A percentile compares a stretch with the other conserved stretches of the same genome.
phyloP scores from a whole-genome alignment of 2,113 vertebrate species.

The Albula glossodonta region DNA sequence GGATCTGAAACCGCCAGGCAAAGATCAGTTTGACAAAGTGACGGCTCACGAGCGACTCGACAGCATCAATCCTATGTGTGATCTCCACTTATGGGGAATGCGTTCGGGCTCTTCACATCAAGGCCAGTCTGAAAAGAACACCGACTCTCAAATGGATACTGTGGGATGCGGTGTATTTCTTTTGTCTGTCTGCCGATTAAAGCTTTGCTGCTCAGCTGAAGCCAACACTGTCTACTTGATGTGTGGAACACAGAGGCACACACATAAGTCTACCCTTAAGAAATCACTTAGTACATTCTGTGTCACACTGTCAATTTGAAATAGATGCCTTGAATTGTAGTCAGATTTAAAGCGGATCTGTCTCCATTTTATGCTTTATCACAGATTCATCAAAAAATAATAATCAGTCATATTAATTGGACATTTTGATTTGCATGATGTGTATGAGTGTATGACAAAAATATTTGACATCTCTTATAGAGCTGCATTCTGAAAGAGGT shows the following conservation, averaged over 20 bases:
- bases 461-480: too few relatives aligned
- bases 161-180: neutral
- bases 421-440: too few relatives aligned
- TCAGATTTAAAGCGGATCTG: neutral
- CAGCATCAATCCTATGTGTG: neutral
- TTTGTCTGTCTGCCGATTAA: neutral
- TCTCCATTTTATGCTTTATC: neutral
- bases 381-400: too few relatives aligned
- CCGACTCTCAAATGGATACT: neutral
- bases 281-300: neutral
- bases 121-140: conserved; percentile 2
- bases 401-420: too few relatives aligned
- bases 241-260: neutral
- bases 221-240: neutral
- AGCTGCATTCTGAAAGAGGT: too few relatives aligned
- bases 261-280: neutral
- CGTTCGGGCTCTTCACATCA: neutral
- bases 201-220: neutral
- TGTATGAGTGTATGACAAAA: too few relatives aligned
- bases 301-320: neutral
- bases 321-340: neutral
- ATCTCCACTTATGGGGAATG: neutral
- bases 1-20: conserved; percentile 2
- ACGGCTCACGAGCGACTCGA: neutral
- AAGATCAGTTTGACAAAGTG: neutral